Base-by-base conservation (phyloP, 2,113 vertebrate genomes). In the Eurypyga helias region DNA sequence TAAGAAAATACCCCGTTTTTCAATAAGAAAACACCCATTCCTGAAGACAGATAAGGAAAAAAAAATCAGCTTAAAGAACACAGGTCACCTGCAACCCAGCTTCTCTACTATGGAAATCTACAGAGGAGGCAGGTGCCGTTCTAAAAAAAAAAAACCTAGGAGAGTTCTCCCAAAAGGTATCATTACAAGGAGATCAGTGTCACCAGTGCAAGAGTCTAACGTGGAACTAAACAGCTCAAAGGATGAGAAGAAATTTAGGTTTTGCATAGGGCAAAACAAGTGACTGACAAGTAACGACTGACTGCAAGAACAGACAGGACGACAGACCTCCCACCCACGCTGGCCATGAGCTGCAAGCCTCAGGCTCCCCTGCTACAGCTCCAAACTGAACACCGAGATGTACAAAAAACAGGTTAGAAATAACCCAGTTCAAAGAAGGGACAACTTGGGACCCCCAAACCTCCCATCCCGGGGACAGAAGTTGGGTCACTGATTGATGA, bases 281-380 rank as follows among this genome's bases (percentile, higher is more conserved):
- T 2, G 19, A 25, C n/a, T 71, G 57, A n/a, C 10, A 33, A 69
- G 36, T 13, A 54, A 1, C 6, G 75, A 36, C 18, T 0, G 1
- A 58, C 19, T 70, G 36, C 34, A 83, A 0, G 5, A 87, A 51
- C n/a, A 46, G 25, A 70, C 31, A 41, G 11, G 41, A 26, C 4
- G 10, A 71, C 38, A 69, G n/a, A 64, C 20, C 28, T 51, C 64
- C 26, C 10, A 8, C 12, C 20, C 7, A 3, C 0, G 0, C 46
- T 51, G 38, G 57, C 34, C 73, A 54, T 0, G 1, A 83, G 41
- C 58, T 6, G 0, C 4, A 34, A 49, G 25, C 58, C 51, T 31
- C 16, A 15, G 36, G 55, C 21, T 45, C 8, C 28, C 14, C 66
- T 16, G 75, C 45, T 78, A 10, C 48, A 46, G 64, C 58, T 78